These are phyloP conservation scores for Cynoglossus semilaevis DNA, from an alignment of 2,113 vertebrate genomes.

Conservation along the genomic window DNA sequence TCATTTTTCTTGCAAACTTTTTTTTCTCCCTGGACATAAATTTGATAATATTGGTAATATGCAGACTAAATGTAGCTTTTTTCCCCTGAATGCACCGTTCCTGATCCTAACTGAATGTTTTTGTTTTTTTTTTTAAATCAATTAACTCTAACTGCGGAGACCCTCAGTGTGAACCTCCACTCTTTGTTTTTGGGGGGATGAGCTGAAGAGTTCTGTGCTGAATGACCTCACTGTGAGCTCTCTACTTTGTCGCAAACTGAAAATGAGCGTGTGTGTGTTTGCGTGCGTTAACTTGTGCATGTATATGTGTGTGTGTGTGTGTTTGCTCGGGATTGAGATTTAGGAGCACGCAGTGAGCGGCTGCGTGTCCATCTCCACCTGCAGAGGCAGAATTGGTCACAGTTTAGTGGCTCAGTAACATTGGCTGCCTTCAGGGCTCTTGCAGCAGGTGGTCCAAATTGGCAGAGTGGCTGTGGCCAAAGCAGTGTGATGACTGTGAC, in stretches of 20 bases:
- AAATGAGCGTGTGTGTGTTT: neutral
- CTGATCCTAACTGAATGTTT: conserved; percentile 17
- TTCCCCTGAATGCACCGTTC: conserved; percentile 3
- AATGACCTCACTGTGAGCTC: conserved; percentile 9
- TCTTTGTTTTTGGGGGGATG: conserved; percentile 21
- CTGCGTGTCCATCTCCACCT: conserved; percentile 61
- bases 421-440: conserved; percentile 59
- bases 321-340: conserved; percentile 36
- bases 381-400: conserved; percentile 68
- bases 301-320: conserved; percentile 12
- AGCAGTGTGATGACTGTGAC: conserved; percentile 21
- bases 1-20: too few species aligned
- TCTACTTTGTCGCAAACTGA: conserved; percentile 29
- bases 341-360: conserved; percentile 31
- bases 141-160: too few species aligned
- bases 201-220: conserved; percentile 25
- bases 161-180: conserved; percentile 19
- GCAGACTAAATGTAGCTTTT: neutral
- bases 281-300: conserved; percentile 11
- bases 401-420: conserved; percentile 64
- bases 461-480: conserved; percentile 63
- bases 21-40: too few species aligned
- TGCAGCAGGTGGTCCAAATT: conserved; percentile 72
- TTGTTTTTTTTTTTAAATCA: too few species aligned
- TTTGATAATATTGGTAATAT: too few species aligned